phyloP scores from a whole-genome alignment of 2,888 invertebrate genomes.

The Globia sparganii region DNA sequence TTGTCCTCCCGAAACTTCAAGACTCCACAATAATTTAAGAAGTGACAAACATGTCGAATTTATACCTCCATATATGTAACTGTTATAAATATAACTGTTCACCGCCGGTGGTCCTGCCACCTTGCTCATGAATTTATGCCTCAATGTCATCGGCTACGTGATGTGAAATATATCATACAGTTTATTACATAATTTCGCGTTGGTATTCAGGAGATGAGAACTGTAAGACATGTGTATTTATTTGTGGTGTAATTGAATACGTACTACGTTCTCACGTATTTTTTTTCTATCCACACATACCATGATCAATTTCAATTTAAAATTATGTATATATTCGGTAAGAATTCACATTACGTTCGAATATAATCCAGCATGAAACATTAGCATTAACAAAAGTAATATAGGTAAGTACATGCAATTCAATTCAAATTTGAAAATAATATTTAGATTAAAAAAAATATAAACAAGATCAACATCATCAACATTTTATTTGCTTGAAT shows the following conservation, averaged over 20 bases:
- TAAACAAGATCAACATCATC: no score
- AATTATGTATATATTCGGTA: no score
- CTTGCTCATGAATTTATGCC: constrained; percentile 40
- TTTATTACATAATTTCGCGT: constrained; percentile 34
- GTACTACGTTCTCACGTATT: no score
- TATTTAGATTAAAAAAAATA: no score
- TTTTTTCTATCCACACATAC: neutral
- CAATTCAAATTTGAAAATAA: no score
- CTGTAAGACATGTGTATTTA: constrained; percentile 13
- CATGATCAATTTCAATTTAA: no score
- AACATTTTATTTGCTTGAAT: no score
- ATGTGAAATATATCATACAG: constrained; percentile 52
- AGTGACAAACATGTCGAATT: constrained; percentile 16
- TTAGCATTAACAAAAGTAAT: no score
- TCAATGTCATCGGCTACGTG: constrained; percentile 52
- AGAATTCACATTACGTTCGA: no score
- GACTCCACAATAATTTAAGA: constrained; percentile 4
- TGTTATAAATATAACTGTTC: constrained; percentile 40
- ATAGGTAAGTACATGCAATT: no score
- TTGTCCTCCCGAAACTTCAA: neutral
- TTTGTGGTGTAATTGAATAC: neutral
- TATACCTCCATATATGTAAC: constrained; percentile 10
- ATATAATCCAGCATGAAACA: no score
- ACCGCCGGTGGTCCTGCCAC: constrained; percentile 45
- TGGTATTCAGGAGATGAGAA: constrained; percentile 44